These are phyloP conservation scores for Labeo calbasu DNA, from an alignment of 2,797 vertebrate species.

Conservation along the genomic window DNA sequence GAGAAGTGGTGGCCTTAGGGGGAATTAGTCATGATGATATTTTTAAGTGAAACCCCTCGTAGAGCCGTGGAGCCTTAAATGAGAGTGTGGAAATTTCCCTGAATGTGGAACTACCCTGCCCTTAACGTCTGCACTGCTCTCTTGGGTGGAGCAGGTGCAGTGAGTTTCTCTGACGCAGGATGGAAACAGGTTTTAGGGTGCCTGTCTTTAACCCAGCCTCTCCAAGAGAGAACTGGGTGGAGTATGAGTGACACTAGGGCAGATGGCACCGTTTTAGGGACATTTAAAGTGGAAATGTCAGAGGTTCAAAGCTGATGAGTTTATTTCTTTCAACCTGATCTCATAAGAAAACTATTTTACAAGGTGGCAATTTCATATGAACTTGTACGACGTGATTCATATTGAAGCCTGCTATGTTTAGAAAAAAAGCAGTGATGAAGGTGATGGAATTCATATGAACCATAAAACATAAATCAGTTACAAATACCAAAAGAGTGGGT, in stretches of 20 bases:
- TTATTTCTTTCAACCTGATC: neutral
- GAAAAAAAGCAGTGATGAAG: neutral
- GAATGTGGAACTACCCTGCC: conserved; percentile 30
- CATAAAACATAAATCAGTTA: neutral
- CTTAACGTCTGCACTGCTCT: conserved; percentile 67
- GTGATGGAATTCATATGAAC: neutral
- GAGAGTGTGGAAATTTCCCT: conserved; percentile 39
- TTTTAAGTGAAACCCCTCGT: conserved; percentile 9
- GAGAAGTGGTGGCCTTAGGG: conserved; percentile 2
- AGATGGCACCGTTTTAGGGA: conserved; percentile 6
- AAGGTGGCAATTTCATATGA: neutral
- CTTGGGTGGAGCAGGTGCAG: conserved; percentile 66
- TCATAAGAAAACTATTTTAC: neutral
- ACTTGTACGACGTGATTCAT: neutral
- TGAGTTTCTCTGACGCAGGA: conserved; percentile 52
- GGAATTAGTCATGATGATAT: neutral
- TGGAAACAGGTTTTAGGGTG: conserved; percentile 68
- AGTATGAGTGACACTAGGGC: conserved; percentile 23
- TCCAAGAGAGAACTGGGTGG: conserved; percentile 20
- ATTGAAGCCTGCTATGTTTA: neutral
- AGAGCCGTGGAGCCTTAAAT: neutral
- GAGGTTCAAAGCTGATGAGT: neutral
- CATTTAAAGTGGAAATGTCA: neutral
- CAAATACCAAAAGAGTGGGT: neutral
- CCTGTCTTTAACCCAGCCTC: conserved; percentile 65